Evolutionary conservation across 1,140 invertebrate species (phyloP).

Genomic region (Galleria mellonella): DNA sequence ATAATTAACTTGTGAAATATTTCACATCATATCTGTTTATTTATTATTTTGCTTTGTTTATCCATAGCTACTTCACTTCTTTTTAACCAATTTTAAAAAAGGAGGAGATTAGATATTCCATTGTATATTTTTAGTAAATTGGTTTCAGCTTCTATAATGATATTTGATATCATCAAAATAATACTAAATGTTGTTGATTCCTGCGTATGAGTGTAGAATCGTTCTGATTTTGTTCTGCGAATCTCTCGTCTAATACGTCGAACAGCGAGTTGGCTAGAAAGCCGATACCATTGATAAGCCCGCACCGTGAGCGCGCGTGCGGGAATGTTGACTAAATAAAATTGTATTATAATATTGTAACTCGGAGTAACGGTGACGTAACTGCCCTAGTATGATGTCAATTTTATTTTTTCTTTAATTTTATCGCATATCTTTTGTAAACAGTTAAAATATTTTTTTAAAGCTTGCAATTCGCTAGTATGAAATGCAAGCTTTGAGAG

Average conservation of each 20-base stretch:
- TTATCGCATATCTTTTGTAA: neutral
- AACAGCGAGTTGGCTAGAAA: neutral
- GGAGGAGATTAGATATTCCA: too few relatives aligned
- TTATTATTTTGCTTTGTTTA: neutral
- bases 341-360: neutral
- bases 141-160: slow-evolving; percentile 2
- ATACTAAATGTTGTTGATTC: slow-evolving; percentile 3
- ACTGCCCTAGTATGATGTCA: neutral
- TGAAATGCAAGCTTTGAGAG: too few relatives aligned
- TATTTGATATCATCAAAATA: slow-evolving; percentile 1
- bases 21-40: slow-evolving; percentile 2
- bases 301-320: neutral
- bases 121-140: slow-evolving; percentile 5
- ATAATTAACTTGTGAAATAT: too few relatives aligned
- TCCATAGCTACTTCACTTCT: neutral
- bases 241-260: neutral
- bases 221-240: neutral
- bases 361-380: neutral
- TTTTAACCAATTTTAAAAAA: too few relatives aligned
- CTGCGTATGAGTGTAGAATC: neutral
- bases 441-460: neutral
- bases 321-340: neutral
- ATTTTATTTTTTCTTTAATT: neutral
- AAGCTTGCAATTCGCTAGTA: neutral
- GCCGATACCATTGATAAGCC: neutral